A percentile compares a stretch with the other conserved stretches of the same genome.
Conservation (phyloP, 2,888 invertebrate species). For the Nezara viridula region DNA sequence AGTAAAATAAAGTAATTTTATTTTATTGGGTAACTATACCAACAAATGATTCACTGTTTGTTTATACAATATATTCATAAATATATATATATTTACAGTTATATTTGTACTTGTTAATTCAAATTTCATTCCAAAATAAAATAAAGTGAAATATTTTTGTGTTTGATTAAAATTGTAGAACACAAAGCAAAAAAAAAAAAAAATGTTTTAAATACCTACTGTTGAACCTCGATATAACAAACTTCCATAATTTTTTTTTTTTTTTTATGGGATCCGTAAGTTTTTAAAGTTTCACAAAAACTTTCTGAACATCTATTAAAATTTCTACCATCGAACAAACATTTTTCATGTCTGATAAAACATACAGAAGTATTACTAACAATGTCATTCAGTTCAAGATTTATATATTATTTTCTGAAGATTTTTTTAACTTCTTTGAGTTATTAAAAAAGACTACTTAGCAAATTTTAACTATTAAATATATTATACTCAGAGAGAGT, state of each 20-base stretch:
- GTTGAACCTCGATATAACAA: background rate
- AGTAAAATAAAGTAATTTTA: conserved; percentile 4
- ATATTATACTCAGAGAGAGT: background rate
- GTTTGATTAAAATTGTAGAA: background rate
- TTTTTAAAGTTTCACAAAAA: background rate
- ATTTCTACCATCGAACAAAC: background rate
- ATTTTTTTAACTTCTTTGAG: background rate
- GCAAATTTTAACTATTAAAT: background rate
- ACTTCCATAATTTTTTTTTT: background rate
- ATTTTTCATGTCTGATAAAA: too few relatives aligned
- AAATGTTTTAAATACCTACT: background rate
- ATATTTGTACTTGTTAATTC: background rate
- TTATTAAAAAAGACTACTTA: background rate
- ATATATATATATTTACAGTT: conserved; percentile 20
- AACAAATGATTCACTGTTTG: background rate
- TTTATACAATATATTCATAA: background rate
- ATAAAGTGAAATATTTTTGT: background rate
- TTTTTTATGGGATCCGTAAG: background rate
- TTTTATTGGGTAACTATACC: conserved; percentile 31
- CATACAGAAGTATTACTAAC: too few relatives aligned
- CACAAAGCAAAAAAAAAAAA: background rate
- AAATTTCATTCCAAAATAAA: background rate
- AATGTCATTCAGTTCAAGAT: too few relatives aligned
- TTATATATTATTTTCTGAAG: too few relatives aligned
- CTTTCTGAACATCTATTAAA: background rate